Percentiles rank a stretch among this genome's conserved stretches.
Evolutionary conservation across 2,113 vertebrate genomes (phyloP).

Genomic region (Python bivittatus): DNA sequence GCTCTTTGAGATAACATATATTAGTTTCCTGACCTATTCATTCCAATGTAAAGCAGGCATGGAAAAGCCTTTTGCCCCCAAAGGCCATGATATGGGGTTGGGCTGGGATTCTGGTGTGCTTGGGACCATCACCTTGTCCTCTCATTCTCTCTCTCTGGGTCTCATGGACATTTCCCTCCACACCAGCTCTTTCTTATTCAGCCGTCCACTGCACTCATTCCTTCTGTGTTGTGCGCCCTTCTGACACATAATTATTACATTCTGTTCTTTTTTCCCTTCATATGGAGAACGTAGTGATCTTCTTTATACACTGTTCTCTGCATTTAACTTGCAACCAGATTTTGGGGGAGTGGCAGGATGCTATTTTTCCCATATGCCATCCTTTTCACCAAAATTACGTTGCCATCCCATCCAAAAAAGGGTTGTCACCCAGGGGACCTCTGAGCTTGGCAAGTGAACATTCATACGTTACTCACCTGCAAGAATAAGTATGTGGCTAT

Average conservation of each 20-base stretch:
- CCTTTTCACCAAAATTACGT: too few relatives aligned
- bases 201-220: not conserved
- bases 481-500: slow-evolving; percentile 15
- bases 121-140: not conserved
- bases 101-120: not conserved
- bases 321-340: not conserved
- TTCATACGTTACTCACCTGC: slow-evolving; percentile 16
- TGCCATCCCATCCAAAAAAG: not conserved
- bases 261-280: not conserved
- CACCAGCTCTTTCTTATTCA: not conserved
- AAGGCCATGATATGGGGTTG: not conserved
- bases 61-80: not conserved
- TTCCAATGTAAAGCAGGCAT: not conserved
- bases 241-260: not conserved
- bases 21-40: not conserved
- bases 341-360: not conserved
- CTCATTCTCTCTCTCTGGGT: not conserved
- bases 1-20: not conserved
- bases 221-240: not conserved
- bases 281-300: not conserved
- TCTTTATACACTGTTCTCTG: not conserved
- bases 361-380: not conserved
- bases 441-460: slow-evolving; percentile 55
- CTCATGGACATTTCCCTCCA: not conserved
- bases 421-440: too few relatives aligned